Evolutionary conservation across 2,113 vertebrate genomes (phyloP).

Genomic region (Actinemys pallida): DNA sequence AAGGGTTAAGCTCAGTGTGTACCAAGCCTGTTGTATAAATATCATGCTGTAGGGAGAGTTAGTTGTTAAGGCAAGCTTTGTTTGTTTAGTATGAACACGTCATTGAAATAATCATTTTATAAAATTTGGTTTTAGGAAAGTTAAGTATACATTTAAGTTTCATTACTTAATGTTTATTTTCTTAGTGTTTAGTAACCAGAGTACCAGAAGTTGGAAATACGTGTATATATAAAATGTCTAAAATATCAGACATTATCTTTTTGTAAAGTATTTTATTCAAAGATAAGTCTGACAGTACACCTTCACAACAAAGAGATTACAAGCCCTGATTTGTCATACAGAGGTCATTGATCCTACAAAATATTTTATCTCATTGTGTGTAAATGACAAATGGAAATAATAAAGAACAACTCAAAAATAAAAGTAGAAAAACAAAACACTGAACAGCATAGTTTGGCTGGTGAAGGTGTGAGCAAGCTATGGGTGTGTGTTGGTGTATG

Average conservation of each 20-base stretch:
- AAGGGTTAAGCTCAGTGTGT: conserved; percentile 69
- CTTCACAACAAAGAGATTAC: neutral
- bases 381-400: neutral
- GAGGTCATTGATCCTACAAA: neutral
- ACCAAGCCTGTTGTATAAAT: conserved; percentile 70
- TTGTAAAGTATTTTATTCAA: neutral
- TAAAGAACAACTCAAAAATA: neutral
- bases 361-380: neutral
- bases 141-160: conserved; percentile 45
- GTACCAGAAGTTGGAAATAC: neutral
- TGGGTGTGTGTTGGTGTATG: neutral
- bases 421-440: neutral
- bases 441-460: neutral
- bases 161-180: conserved; percentile 53
- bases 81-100: conserved; percentile 66
- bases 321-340: neutral
- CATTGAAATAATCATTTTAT: conserved; percentile 62
- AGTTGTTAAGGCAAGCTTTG: conserved; percentile 64
- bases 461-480: neutral
- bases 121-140: conserved; percentile 54
- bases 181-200: conserved; percentile 2
- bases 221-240: conserved; percentile 6
- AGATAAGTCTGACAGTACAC: neutral
- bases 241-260: neutral
- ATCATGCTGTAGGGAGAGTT: conserved; percentile 56